Evolutionary conservation across 2,797 vertebrate species (phyloP).

Genomic region (Hippocampus kuda): DNA sequence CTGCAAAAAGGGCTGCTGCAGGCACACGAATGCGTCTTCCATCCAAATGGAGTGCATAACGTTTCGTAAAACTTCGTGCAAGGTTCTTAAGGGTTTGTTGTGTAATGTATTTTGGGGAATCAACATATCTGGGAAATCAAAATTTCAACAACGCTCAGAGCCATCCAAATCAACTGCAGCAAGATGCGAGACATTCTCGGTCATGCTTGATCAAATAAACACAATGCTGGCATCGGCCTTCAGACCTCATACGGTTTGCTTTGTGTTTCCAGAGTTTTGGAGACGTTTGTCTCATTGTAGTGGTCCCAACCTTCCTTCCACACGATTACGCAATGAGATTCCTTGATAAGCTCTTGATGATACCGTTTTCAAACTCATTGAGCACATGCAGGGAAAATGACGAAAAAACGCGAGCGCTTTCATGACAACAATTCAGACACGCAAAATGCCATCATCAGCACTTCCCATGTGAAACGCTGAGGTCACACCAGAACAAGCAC

Average conservation of each 20-base stretch:
- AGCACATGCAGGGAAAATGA: background rate
- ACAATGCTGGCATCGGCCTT: conserved; percentile 31
- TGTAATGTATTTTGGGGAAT: background rate
- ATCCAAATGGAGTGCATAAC: too few species aligned
- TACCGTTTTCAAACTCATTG: background rate
- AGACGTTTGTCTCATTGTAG: conserved; percentile 43
- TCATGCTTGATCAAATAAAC: conserved; percentile 47
- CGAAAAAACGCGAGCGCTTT: background rate
- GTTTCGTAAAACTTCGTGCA: background rate
- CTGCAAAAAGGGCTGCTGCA: too few species aligned
- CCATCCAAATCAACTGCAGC: conserved; percentile 35
- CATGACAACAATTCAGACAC: background rate
- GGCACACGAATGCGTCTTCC: too few species aligned
- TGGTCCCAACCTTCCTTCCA: conserved; percentile 11
- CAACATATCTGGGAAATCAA: background rate
- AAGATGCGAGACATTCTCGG: conserved; percentile 29
- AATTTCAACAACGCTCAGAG: background rate
- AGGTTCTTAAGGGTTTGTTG: background rate
- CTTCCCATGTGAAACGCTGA: conserved; percentile 11
- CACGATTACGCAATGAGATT: background rate
- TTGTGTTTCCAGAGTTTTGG: conserved; percentile 37
- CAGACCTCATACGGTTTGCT: conserved; percentile 29
- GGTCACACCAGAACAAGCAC: conserved; percentile 14
- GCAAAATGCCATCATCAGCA: conserved; percentile 9
- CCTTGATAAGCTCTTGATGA: background rate